These are phyloP conservation scores for Cairina moschata DNA, from an alignment of 2,113 vertebrate species.

Conservation along the genomic window DNA sequence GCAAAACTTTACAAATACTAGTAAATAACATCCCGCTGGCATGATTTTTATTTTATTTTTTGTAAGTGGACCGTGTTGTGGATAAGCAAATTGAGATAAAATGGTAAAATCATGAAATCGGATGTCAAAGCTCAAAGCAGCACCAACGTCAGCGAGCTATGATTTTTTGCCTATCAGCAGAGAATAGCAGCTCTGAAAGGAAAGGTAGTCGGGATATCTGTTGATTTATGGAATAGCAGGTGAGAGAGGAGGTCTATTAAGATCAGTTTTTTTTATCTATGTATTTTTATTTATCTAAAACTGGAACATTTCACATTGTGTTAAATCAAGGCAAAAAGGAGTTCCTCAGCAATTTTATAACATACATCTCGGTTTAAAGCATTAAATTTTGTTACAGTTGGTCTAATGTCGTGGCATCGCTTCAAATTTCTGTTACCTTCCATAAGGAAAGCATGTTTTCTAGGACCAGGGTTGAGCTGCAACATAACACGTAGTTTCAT, in stretches of 20 bases:
- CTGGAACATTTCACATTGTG: too few species aligned
- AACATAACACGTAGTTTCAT: rapidly evolving
- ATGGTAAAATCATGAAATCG: not conserved
- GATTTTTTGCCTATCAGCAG: not conserved
- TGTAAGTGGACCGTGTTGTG: not conserved
- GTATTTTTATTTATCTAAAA: not conserved
- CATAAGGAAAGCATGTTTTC: not conserved
- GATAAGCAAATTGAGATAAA: not conserved
- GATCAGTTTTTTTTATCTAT: not conserved
- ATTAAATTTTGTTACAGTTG: not conserved
- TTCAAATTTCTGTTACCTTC: not conserved
- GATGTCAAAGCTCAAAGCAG: not conserved
- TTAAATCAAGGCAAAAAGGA: not conserved
- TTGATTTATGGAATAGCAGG: not conserved
- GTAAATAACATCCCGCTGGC: not conserved
- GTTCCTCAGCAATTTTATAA: not conserved
- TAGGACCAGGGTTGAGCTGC: not conserved
- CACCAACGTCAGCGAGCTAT: not conserved
- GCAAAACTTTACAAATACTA: not conserved
- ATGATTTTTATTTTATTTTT: not conserved
- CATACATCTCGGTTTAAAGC: not conserved
- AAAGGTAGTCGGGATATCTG: not conserved
- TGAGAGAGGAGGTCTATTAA: not conserved
- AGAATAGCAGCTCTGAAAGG: not conserved
- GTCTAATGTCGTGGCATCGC: rapidly evolving